phyloP scores from a whole-genome alignment of 2,888 invertebrate species.

The Melinaea marsaeus region DNA sequence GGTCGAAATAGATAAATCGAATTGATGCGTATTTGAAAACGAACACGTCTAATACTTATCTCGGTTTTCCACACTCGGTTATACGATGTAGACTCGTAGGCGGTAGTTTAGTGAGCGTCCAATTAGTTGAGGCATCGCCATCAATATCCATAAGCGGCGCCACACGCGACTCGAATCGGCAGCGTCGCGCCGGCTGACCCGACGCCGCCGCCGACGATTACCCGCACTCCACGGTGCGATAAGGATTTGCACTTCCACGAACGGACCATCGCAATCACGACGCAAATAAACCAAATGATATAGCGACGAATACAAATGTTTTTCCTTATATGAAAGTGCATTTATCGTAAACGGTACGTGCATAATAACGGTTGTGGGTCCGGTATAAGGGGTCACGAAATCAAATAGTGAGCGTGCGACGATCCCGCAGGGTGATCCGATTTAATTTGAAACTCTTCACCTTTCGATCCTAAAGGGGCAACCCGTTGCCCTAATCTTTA shows the following conservation, averaged over 20 bases:
- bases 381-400: conserved; percentile 44
- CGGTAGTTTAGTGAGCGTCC: conserved; percentile 52
- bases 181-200: conserved; percentile 33
- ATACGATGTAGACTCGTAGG: conserved; percentile 42
- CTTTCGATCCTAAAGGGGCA: conserved; percentile 67
- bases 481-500: conserved; percentile 76
- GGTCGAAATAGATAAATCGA: conserved; percentile 22
- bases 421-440: conserved; percentile 52
- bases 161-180: conserved; percentile 63
- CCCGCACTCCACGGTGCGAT: conserved; percentile 55
- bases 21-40: conserved; percentile 26
- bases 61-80: conserved; percentile 38
- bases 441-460: conserved; percentile 70
- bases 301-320: background rate
- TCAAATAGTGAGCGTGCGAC: conserved; percentile 62
- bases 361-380: conserved; percentile 16
- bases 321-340: conserved; percentile 20
- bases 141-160: conserved; percentile 77
- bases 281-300: conserved; percentile 32
- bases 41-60: conserved; percentile 5
- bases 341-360: conserved; percentile 23
- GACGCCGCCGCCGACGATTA: conserved; percentile 45
- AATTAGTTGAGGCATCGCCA: conserved; percentile 73
- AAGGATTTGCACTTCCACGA: conserved; percentile 61
- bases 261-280: conserved; percentile 41